Conservation (phyloP, 2,113 vertebrate species). For the Casuarius casuarius region DNA sequence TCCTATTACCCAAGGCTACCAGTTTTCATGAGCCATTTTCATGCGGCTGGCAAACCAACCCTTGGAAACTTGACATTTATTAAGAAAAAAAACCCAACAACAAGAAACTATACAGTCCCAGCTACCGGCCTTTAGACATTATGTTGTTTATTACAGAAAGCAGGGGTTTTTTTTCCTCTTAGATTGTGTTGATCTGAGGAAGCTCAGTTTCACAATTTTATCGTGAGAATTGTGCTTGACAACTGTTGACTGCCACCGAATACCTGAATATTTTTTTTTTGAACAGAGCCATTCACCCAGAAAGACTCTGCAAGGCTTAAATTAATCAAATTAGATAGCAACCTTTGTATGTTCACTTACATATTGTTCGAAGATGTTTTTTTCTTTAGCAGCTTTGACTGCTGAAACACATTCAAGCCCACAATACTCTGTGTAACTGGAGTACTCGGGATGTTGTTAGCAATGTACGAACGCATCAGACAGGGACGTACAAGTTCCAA, state of each 20-base stretch:
- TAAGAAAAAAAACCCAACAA: not conserved
- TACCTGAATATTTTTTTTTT: not conserved
- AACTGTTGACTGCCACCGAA: not conserved
- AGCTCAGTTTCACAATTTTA: not conserved
- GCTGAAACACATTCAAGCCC: not conserved
- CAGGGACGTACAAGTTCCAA: not conserved
- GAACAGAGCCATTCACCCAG: not conserved
- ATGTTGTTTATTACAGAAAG: not conserved
- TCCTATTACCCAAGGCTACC: not conserved
- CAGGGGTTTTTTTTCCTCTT: not conserved
- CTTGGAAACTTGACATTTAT: not conserved
- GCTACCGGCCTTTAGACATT: not conserved
- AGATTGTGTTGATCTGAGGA: not conserved
- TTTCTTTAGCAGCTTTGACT: not conserved
- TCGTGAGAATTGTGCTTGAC: not conserved
- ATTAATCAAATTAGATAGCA: not conserved
- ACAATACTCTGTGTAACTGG: not conserved
- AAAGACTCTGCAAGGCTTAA: not conserved
- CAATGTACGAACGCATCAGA: not conserved
- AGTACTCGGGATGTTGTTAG: not conserved
- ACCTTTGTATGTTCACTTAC: not conserved
- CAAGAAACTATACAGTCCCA: not conserved
- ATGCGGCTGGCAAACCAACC: not conserved
- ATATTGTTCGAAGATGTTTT: not conserved
- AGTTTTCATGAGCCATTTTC: slow-evolving; percentile 12